These are phyloP conservation scores for Catocala fraxini DNA, from an alignment of 2,888 invertebrate genomes.

Conservation along the genomic window DNA sequence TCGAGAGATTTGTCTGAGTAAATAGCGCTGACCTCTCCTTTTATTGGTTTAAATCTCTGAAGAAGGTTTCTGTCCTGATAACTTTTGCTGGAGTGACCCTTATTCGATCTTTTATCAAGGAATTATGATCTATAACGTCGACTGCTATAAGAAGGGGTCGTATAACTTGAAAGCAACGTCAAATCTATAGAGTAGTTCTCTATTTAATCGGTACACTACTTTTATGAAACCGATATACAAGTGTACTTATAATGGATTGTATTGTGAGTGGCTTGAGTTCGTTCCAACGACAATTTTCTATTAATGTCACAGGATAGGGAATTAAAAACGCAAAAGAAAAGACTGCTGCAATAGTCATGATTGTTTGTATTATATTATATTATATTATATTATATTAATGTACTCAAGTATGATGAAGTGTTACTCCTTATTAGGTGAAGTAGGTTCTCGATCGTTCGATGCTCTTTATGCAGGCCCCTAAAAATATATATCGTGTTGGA, in stretches of 20 bases:
- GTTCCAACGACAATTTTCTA: not conserved
- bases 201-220: conserved; percentile 15
- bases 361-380: conserved; percentile 24
- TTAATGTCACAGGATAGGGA: not conserved
- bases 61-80: not conserved
- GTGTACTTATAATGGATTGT: not conserved
- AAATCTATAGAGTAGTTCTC: conserved; percentile 12
- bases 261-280: not conserved
- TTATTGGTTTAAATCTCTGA: conserved; percentile 1
- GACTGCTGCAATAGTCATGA: conserved; percentile 18
- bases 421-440: conserved; percentile 27
- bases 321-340: conserved; percentile 8
- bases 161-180: conserved; percentile 14
- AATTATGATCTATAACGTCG: conserved; percentile 8
- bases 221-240: conserved; percentile 5
- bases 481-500: conserved; percentile 56
- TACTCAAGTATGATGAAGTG: conserved; percentile 27
- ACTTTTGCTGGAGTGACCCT: conserved; percentile 2
- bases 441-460: conserved; percentile 22
- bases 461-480: conserved; percentile 32
- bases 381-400: conserved; percentile 21
- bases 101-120: conserved; percentile 5
- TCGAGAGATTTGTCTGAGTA: not conserved
- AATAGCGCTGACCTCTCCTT: not conserved
- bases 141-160: conserved; percentile 1